Evolutionary conservation across 2,888 invertebrate species (phyloP).

Genomic region (Pristionchus exspectatus): DNA sequence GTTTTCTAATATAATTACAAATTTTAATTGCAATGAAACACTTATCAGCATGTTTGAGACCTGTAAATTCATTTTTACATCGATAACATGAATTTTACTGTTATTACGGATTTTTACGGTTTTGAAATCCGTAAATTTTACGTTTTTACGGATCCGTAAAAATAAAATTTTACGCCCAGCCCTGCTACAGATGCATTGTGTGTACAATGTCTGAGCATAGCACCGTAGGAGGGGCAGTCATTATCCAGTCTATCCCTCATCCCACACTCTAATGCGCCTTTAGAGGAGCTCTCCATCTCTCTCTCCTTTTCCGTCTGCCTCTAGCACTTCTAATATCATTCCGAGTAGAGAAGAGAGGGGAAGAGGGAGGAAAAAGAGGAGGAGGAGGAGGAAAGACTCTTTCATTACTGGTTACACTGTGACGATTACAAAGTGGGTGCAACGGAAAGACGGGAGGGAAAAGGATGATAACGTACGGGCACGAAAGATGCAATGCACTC

Average conservation of each 20-base stretch:
- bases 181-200: too few relatives aligned
- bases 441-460: neutral
- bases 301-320: neutral
- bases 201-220: too few relatives aligned
- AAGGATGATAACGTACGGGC: neutral
- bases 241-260: neutral
- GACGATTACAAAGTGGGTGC: conserved; percentile 8
- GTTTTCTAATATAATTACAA: too few relatives aligned
- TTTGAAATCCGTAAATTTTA: too few relatives aligned
- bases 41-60: too few relatives aligned
- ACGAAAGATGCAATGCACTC: neutral
- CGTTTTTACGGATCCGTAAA: too few relatives aligned
- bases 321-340: conserved; percentile 26
- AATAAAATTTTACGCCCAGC: too few relatives aligned
- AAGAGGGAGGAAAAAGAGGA: neutral
- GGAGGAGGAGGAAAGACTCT: neutral
- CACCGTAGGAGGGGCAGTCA: too few relatives aligned
- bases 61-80: too few relatives aligned
- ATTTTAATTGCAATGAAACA: too few relatives aligned
- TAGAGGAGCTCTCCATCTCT: neutral
- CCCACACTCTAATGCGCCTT: neutral
- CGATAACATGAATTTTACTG: too few relatives aligned
- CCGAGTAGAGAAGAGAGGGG: neutral
- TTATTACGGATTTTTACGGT: too few relatives aligned
- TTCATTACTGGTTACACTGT: conserved; percentile 48